Evolutionary conservation across 2,888 invertebrate genomes (phyloP).

Genomic region (Aleiodes leptofemur): DNA sequence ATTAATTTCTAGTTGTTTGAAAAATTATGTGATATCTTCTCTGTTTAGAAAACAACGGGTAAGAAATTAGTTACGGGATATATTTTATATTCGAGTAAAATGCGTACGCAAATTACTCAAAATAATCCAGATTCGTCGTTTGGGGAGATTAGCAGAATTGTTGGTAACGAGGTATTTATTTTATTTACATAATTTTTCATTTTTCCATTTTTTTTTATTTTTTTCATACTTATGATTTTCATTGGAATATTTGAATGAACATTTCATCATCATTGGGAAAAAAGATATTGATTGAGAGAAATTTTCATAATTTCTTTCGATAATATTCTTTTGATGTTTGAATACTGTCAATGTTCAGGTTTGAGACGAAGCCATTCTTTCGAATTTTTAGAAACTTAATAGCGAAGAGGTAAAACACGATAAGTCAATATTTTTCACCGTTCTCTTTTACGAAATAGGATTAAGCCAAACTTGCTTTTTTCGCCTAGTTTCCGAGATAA

Average conservation of each 20-base stretch:
- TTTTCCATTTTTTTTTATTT: conserved; percentile 52
- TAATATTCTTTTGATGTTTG: not conserved
- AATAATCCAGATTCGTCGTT: conserved; percentile 96
- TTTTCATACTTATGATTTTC: conserved; percentile 43
- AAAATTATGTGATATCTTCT: conserved; percentile 65
- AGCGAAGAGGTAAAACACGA: too few species aligned
- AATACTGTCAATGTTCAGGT: not conserved
- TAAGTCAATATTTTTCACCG: too few species aligned
- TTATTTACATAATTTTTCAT: conserved; percentile 61
- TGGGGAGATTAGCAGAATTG: conserved; percentile 87
- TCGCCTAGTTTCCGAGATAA: too few species aligned
- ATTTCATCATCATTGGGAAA: conserved; percentile 49
- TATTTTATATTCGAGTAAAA: conserved; percentile 98
- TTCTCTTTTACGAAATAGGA: too few species aligned
- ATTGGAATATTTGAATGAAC: conserved; percentile 20
- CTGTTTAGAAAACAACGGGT: conserved; percentile 77
- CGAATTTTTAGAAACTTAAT: too few species aligned
- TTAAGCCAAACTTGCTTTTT: too few species aligned
- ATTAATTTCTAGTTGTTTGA: conserved; percentile 40
- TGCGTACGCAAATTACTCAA: conserved; percentile 92
- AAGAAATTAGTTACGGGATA: conserved; percentile 96
- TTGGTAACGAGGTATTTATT: conserved; percentile 82
- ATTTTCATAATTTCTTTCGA: too few species aligned
- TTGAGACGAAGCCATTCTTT: too few species aligned
- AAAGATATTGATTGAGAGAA: too few species aligned